Percentiles rank a stretch among this genome's conserved stretches.
Conservation (phyloP, 2,797 vertebrate genomes). For the Lutjanus campechanus region DNA sequence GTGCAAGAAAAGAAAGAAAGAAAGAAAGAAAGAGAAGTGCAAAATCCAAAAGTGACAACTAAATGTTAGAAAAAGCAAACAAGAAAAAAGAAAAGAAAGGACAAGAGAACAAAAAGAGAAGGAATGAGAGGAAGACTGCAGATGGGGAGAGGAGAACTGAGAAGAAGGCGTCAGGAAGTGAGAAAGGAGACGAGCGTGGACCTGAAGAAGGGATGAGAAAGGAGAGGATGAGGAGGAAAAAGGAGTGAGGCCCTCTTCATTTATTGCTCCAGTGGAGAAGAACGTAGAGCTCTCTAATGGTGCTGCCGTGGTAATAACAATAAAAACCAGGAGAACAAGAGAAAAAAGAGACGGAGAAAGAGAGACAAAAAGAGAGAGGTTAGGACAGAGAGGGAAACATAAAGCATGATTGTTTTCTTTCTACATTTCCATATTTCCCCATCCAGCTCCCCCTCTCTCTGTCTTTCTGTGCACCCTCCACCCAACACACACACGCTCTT, state of each 20-base stretch:
- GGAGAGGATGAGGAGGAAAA: slow-evolving; percentile 74
- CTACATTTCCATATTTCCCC: slow-evolving; percentile 76
- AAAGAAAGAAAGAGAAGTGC: background rate
- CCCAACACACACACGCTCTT: slow-evolving; percentile 51
- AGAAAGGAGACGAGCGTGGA: slow-evolving; percentile 52
- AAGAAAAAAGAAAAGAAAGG: background rate
- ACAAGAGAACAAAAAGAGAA: background rate
- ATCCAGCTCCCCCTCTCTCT: slow-evolving; percentile 84
- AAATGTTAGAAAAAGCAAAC: background rate
- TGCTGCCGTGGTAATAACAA: slow-evolving; percentile 99
- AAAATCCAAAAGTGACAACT: background rate
- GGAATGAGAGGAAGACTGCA: background rate
- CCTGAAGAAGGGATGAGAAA: slow-evolving; percentile 72
- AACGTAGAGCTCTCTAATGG: slow-evolving; percentile 99
- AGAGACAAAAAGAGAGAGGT: slow-evolving; percentile 72
- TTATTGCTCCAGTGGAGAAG: slow-evolving; percentile 99
- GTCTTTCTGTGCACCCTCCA: slow-evolving; percentile 74
- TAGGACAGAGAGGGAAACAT: slow-evolving; percentile 72
- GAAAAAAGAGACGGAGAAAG: slow-evolving; percentile 64
- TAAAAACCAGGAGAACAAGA: slow-evolving; percentile 80
- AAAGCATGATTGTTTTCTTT: slow-evolving; percentile 82
- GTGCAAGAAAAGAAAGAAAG: background rate
- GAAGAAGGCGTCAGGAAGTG: slow-evolving; percentile 47
- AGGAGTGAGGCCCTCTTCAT: slow-evolving; percentile 94
- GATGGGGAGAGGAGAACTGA: slow-evolving; percentile 11